Conservation (phyloP, 1,140 invertebrate species). For the Popillia japonica region DNA sequence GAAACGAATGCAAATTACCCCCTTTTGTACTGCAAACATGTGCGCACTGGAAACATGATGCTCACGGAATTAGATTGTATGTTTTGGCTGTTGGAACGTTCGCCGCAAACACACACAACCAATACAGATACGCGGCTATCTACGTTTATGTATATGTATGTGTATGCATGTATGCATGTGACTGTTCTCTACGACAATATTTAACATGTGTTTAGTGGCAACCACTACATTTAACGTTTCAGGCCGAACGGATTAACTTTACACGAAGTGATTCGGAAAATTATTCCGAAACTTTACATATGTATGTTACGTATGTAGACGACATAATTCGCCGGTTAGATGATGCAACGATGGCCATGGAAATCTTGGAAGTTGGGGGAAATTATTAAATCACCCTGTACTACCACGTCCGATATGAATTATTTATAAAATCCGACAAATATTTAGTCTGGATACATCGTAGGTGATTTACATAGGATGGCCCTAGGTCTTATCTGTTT, state of each 20-base stretch:
- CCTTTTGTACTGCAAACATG: not conserved
- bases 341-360: too few species aligned
- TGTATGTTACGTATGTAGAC: too few species aligned
- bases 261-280: not conserved
- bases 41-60: not conserved
- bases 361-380: too few species aligned
- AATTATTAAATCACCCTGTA: too few species aligned
- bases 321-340: too few species aligned
- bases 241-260: not conserved
- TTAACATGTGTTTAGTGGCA: not conserved
- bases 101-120: not conserved
- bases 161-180: too few species aligned
- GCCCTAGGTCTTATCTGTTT: too few species aligned
- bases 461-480: too few species aligned
- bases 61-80: not conserved
- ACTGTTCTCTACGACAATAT: not conserved
- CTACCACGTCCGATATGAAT: too few species aligned
- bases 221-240: not conserved
- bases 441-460: too few species aligned
- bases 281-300: not conserved
- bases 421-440: too few species aligned
- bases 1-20: slow-evolving; percentile 1
- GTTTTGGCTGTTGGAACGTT: not conserved
- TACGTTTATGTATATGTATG: too few species aligned
- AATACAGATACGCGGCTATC: not conserved